Evolutionary conservation across 2,888 invertebrate species (phyloP).

Genomic region (Seira ritae): DNA sequence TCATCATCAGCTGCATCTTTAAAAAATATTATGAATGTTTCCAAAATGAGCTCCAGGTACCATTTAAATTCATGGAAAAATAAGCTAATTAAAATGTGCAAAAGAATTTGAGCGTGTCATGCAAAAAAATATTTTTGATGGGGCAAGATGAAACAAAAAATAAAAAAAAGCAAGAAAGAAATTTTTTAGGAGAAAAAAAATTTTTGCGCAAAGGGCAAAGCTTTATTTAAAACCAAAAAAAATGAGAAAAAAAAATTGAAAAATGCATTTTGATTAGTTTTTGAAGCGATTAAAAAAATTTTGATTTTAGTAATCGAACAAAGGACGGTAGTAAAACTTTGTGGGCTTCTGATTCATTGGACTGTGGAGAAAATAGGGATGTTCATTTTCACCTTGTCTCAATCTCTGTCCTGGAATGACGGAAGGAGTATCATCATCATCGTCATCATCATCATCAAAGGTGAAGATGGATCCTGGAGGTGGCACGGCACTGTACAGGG

Average conservation of each 20-base stretch:
- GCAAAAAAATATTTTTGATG: not conserved
- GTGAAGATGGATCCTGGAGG: slow-evolving; percentile 60
- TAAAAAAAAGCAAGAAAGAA: slow-evolving; percentile 40
- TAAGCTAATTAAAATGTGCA: not conserved
- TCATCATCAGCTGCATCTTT: slow-evolving; percentile 46
- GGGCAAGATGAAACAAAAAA: not conserved
- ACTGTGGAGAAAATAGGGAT: slow-evolving; percentile 44
- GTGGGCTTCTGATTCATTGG: slow-evolving; percentile 36
- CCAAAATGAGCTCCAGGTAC: not conserved
- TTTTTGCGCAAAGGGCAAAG: slow-evolving; percentile 14
- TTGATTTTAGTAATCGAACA: slow-evolving; percentile 43
- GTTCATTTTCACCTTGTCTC: slow-evolving; percentile 64
- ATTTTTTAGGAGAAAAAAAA: too few relatives aligned
- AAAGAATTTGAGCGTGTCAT: slow-evolving; percentile 28
- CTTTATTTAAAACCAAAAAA: slow-evolving; percentile 43
- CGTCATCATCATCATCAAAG: slow-evolving; percentile 55
- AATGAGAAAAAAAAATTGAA: not conserved
- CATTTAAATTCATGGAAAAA: not conserved
- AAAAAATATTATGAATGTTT: not conserved
- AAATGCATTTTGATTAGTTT: too few relatives aligned
- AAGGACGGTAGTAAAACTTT: slow-evolving; percentile 48
- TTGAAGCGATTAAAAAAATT: slow-evolving; percentile 27
- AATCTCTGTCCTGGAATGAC: slow-evolving; percentile 41
- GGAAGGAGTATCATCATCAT: slow-evolving; percentile 37
- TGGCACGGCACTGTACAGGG: slow-evolving; percentile 45